These are phyloP conservation scores for Plagodis pulveraria DNA, from an alignment of 2,888 invertebrate genomes.

Conservation along the genomic window DNA sequence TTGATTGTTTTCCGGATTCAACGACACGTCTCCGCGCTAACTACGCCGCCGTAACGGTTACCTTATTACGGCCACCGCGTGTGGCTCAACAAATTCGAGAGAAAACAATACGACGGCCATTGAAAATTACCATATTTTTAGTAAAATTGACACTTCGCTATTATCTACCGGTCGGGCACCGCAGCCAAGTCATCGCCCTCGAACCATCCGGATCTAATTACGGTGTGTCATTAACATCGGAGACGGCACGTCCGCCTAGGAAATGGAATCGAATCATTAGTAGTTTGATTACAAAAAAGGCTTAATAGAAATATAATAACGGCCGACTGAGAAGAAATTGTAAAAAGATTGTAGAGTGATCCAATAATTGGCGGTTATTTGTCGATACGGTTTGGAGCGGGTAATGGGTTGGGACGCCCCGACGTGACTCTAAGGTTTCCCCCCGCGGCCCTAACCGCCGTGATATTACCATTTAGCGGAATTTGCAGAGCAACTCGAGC, in stretches of 20 bases:
- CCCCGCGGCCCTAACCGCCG: conserved; percentile 40
- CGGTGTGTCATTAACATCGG: conserved; percentile 81
- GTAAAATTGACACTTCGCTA: conserved; percentile 80
- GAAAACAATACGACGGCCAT: conserved; percentile 59
- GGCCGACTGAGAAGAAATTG: conserved; percentile 81
- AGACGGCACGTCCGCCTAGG: conserved; percentile 84
- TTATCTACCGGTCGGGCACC: conserved; percentile 75
- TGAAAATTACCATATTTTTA: conserved; percentile 79
- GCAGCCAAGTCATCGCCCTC: conserved; percentile 75
- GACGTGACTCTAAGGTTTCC: conserved; percentile 73
- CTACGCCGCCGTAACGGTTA: conserved; percentile 30
- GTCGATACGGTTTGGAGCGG: conserved; percentile 84
- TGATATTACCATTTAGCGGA: conserved; percentile 66
- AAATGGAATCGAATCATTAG: conserved; percentile 86
- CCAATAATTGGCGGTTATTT: conserved; percentile 85
- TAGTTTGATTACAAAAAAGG: conserved; percentile 85
- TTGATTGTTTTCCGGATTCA: conserved; percentile 26
- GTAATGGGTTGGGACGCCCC: conserved; percentile 79
- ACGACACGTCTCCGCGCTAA: conserved; percentile 25
- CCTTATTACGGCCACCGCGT: conserved; percentile 35
- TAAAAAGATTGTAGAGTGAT: conserved; percentile 85
- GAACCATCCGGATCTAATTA: conserved; percentile 85
- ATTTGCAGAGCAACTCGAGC: conserved; percentile 57
- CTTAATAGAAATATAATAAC: conserved; percentile 86
- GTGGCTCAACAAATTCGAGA: conserved; percentile 47